Evolutionary conservation across 2,797 vertebrate species (phyloP), one percentile per base, ranked within the genome.

Genomic region (Chaetophractus vellerosus): DNA sequence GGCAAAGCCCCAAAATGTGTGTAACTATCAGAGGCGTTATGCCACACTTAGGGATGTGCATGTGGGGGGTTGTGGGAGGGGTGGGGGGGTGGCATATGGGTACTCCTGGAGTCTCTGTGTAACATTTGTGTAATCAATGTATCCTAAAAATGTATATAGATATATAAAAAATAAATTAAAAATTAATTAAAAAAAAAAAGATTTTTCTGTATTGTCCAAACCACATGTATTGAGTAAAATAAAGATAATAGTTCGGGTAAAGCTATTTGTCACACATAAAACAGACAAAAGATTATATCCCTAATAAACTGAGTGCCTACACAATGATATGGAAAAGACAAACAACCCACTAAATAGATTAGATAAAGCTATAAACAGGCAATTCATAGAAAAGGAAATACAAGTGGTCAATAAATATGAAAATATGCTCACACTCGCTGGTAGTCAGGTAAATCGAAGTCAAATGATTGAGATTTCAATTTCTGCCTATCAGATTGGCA

Each of bases 141-240:
- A n/a, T n/a, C n/a, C n/a, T n/a, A n/a, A n/a, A n/a, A n/a, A n/a
- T n/a, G n/a, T n/a, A n/a, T n/a, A n/a, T n/a, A n/a, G n/a, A n/a
- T n/a, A n/a, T n/a, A n/a, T n/a, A n/a, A n/a, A n/a, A n/a, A n/a
- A n/a, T n/a, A n/a, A n/a, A n/a, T n/a, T n/a, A n/a, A n/a, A n/a
- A n/a, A n/a, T n/a, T n/a, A n/a, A n/a, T n/a, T n/a, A n/a, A 28
- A 89, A 84, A 85, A 93, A 79, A 86, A 52, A 84, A 85, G n/a
- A 91, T 95, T 69, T 57, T 69, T 82, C 2, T 26, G 21, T 90
- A 18, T 18, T 2, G 18, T 21, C 57, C 24, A 63, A 81, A 76
- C 1, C n/a, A 36, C 33, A 50, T 69, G 31, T 0, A 36, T 8
- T 79, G 69, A 68, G 23, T 52, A n/a, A 36, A 69, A 66, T 52